Conservation (phyloP, 2,113 vertebrate species). For the Mesembrinibis cayennensis region DNA sequence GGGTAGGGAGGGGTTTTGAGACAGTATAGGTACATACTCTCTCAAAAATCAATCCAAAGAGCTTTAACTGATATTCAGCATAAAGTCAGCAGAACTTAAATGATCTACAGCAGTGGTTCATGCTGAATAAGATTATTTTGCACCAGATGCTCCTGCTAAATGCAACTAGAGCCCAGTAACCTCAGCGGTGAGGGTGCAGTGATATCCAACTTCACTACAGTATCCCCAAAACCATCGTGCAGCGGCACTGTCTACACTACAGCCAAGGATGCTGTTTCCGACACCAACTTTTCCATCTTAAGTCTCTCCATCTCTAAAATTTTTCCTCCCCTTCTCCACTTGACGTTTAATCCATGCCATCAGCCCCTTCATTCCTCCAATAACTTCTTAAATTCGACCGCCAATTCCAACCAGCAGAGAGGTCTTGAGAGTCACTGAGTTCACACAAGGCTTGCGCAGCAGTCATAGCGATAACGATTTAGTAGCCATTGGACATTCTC, state of each 20-base stretch:
- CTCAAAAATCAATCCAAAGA: neutral
- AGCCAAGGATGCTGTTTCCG: neutral
- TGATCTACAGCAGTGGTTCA: neutral
- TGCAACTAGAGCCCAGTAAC: neutral
- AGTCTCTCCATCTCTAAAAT: neutral
- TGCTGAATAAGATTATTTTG: neutral
- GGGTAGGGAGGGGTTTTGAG: neutral
- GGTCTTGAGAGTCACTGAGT: neutral
- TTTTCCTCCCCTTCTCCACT: neutral
- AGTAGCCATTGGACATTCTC: neutral
- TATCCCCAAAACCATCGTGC: neutral
- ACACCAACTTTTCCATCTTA: neutral
- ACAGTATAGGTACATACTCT: neutral
- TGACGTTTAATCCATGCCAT: neutral
- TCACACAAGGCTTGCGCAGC: neutral
- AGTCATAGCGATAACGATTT: neutral
- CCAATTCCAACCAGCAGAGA: neutral
- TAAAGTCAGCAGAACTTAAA: neutral
- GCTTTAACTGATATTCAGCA: neutral
- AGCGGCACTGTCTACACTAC: fast-evolving
- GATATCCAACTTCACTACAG: neutral
- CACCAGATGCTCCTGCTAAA: neutral
- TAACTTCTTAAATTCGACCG: neutral
- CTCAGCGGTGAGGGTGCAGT: neutral
- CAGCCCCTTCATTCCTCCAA: neutral